Conservation (phyloP, 2,888 invertebrate genomes). For the Ligdia adustata region DNA sequence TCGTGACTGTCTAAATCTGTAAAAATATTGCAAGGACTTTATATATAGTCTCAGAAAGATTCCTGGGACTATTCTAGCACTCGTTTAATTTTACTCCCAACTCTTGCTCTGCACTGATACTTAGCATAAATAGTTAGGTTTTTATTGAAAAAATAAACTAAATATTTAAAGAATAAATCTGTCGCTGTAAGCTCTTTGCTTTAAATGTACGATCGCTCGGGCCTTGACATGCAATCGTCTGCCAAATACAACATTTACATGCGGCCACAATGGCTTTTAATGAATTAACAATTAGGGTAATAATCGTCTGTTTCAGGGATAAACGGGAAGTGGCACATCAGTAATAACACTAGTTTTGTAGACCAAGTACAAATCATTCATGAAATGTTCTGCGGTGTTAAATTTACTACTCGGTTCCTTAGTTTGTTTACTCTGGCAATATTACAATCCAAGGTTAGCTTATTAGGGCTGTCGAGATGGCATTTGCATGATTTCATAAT, state of each 20-base stretch:
- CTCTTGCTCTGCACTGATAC: slow-evolving; percentile 4
- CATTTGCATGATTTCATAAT: no score
- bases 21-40: not conserved
- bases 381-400: slow-evolving; percentile 56
- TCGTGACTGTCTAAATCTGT: not conserved
- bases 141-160: slow-evolving; percentile 25
- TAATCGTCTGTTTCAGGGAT: slow-evolving; percentile 35
- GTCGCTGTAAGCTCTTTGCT: slow-evolving; percentile 43
- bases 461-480: slow-evolving; percentile 25
- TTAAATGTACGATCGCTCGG: slow-evolving; percentile 45
- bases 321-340: slow-evolving; percentile 24
- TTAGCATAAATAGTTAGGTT: slow-evolving; percentile 24
- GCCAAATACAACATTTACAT: slow-evolving; percentile 32
- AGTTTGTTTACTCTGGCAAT: slow-evolving; percentile 47
- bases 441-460: slow-evolving; percentile 48
- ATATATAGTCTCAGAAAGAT: not conserved
- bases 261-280: slow-evolving; percentile 36
- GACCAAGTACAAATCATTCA: slow-evolving; percentile 69
- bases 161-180: slow-evolving; percentile 38
- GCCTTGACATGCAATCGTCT: slow-evolving; percentile 60
- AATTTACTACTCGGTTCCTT: slow-evolving; percentile 51
- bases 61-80: not conserved
- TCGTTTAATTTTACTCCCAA: slow-evolving; percentile 3
- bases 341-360: slow-evolving; percentile 45
- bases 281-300: slow-evolving; percentile 19